phyloP scores from a whole-genome alignment of 1,140 invertebrate genomes.

The Scaptomyza montana region DNA sequence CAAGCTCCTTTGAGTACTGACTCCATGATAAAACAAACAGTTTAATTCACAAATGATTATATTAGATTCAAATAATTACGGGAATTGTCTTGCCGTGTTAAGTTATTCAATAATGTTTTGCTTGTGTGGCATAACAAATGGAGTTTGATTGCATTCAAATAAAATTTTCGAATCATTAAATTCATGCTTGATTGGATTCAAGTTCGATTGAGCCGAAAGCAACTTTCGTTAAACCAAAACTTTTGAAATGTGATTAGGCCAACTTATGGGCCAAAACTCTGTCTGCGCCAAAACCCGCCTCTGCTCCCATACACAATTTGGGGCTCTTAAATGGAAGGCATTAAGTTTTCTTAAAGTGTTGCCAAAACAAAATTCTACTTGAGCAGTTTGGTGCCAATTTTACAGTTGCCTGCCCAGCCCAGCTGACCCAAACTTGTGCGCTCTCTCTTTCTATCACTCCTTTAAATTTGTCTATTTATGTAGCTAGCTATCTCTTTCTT shows the following conservation, averaged over 20 bases:
- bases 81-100: too few species aligned
- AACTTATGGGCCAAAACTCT: constrained; percentile 4
- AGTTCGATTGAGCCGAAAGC: too few species aligned
- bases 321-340: background rate
- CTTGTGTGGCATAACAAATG: too few species aligned
- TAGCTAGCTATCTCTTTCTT: constrained; percentile 5
- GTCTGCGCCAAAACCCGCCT: background rate
- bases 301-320: background rate
- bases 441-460: background rate
- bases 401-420: constrained; percentile 23
- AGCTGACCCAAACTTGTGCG: constrained; percentile 36
- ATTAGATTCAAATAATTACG: too few species aligned
- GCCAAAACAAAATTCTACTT: constrained; percentile 1
- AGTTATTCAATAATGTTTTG: too few species aligned
- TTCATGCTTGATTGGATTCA: too few species aligned
- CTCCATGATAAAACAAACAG: too few species aligned
- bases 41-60: too few species aligned
- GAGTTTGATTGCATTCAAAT: too few species aligned
- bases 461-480: background rate
- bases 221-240: background rate
- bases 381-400: constrained; percentile 28
- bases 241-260: constrained; percentile 12
- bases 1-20: too few species aligned
- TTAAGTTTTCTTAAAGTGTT: constrained; percentile 45
- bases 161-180: too few species aligned